These are phyloP conservation scores for Phenacoccus solenopsis DNA, from an alignment of 1,140 invertebrate genomes.

Conservation along the genomic window DNA sequence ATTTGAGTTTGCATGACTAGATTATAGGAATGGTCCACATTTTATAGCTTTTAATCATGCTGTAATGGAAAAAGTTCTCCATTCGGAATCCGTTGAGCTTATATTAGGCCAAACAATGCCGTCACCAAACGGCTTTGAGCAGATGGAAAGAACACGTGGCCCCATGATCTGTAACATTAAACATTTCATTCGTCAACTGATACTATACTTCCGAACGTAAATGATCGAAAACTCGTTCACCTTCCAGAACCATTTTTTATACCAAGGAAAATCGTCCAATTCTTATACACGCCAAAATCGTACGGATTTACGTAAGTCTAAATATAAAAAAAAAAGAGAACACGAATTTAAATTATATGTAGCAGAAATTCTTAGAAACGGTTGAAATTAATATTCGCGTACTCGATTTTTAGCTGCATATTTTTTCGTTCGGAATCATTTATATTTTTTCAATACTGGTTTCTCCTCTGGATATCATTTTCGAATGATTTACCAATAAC, in stretches of 20 bases:
- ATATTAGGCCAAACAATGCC: conserved; percentile 66
- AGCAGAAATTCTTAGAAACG: conserved; percentile 6
- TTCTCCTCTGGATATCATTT: conserved; percentile 70
- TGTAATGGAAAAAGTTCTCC: conserved; percentile 13
- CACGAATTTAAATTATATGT: no score
- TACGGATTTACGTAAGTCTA: conserved; percentile 72
- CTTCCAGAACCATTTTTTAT: conserved; percentile 41
- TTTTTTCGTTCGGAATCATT: conserved; percentile 63
- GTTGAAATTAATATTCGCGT: conserved; percentile 27
- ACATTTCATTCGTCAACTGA: not conserved
- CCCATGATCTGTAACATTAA: conserved; percentile 36
- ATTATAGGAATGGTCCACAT: no score
- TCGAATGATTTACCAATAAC: conserved; percentile 66
- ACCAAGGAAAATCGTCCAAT: conserved; percentile 82
- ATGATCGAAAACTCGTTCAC: not conserved
- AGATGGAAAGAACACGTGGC: conserved; percentile 68
- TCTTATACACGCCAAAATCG: conserved; percentile 68
- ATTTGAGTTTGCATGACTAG: no score
- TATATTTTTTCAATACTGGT: conserved; percentile 85
- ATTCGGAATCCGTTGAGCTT: conserved; percentile 30
- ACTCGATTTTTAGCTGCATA: conserved; percentile 45
- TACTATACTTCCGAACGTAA: not conserved
- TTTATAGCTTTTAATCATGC: no score
- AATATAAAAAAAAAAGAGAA: not conserved
- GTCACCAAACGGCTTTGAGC: conserved; percentile 60